Evolutionary conservation across 2,888 invertebrate species (phyloP).

Genomic region (Pyrochroa serraticornis): DNA sequence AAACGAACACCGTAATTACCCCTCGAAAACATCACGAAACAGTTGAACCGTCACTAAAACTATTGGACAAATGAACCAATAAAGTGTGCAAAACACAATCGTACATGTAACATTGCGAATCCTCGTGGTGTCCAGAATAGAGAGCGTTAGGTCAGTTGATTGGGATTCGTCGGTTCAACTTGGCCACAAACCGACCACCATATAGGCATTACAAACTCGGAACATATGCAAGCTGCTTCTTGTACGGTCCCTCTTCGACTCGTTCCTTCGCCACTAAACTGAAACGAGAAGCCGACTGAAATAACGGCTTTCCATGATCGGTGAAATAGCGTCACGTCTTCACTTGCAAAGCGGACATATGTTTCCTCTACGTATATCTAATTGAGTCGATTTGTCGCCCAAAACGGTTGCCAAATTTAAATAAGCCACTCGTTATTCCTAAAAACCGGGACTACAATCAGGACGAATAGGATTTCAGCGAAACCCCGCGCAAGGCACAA

Average conservation of each 20-base stretch:
- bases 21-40: slow-evolving; percentile 30
- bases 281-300: slow-evolving; percentile 35
- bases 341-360: slow-evolving; percentile 17
- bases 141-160: slow-evolving; percentile 31
- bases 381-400: slow-evolving; percentile 4
- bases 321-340: slow-evolving; percentile 35
- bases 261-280: slow-evolving; percentile 32
- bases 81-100: slow-evolving; percentile 35
- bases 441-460: too few species aligned
- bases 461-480: too few species aligned
- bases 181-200: slow-evolving; percentile 33
- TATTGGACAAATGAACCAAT: slow-evolving; percentile 39
- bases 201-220: slow-evolving; percentile 33
- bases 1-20: slow-evolving; percentile 29
- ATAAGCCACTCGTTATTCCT: too few species aligned
- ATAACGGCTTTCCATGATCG: slow-evolving; percentile 35
- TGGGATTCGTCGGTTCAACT: slow-evolving; percentile 27
- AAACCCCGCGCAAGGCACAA: too few species aligned
- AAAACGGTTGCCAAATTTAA: too few species aligned
- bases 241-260: slow-evolving; percentile 23
- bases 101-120: slow-evolving; percentile 35
- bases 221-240: slow-evolving; percentile 29
- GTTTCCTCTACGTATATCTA: slow-evolving; percentile 6
- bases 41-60: slow-evolving; percentile 34
- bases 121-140: slow-evolving; percentile 23